Evolutionary conservation across 2,797 vertebrate genomes (phyloP).

Genomic region (Fundulus diaphanus): DNA sequence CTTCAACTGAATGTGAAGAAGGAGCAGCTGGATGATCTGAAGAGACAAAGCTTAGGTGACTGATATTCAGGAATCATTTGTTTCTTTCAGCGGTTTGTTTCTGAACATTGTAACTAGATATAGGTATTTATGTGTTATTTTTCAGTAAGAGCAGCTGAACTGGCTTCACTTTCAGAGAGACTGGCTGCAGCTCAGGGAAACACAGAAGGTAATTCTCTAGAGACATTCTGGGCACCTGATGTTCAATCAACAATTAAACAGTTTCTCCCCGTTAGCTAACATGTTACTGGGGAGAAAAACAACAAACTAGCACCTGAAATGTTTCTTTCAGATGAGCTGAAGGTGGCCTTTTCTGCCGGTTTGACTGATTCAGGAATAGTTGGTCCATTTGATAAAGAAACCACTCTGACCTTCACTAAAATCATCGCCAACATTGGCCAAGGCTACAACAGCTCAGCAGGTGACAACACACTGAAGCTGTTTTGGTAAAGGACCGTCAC

Average conservation of each 20-base stretch:
- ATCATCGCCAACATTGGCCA: slow-evolving; percentile 57
- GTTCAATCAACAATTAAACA: neutral
- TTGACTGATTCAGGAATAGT: slow-evolving; percentile 64
- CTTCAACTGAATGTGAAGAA: slow-evolving; percentile 18
- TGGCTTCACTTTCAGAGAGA: slow-evolving; percentile 14
- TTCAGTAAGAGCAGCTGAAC: slow-evolving; percentile 6
- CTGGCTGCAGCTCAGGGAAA: neutral
- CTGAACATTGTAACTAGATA: neutral
- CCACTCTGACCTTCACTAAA: slow-evolving; percentile 68
- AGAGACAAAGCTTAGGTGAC: slow-evolving; percentile 18
- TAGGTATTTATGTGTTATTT: neutral
- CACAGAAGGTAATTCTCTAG: slow-evolving; percentile 4
- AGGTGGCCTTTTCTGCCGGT: slow-evolving; percentile 70
- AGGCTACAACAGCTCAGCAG: slow-evolving; percentile 61
- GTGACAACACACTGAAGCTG: slow-evolving; percentile 21
- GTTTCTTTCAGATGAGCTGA: slow-evolving; percentile 37
- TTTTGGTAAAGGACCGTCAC: neutral
- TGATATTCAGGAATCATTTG: neutral
- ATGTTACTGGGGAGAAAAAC: too few relatives aligned
- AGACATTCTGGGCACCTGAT: neutral
- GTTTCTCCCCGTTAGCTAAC: too few relatives aligned
- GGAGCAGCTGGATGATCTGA: slow-evolving; percentile 15
- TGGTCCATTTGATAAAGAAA: slow-evolving; percentile 65
- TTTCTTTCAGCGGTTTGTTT: neutral
- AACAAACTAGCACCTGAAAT: slow-evolving; percentile 6